Conservation (phyloP, 2,888 invertebrate genomes). For the Syritta pipiens region DNA sequence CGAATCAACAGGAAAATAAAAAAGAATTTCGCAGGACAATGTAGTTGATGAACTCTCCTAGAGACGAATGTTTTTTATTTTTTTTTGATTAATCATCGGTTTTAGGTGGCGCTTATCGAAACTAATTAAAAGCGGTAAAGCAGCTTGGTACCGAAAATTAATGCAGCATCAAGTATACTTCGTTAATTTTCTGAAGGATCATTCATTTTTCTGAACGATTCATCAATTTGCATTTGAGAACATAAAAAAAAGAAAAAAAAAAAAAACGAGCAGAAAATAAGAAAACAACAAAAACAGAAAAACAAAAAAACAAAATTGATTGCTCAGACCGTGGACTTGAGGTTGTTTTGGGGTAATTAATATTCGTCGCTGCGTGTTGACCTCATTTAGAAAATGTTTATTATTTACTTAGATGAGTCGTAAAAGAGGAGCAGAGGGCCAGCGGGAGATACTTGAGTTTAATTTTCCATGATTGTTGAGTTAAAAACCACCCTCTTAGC, state of each 20-base stretch:
- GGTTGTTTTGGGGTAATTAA: slow-evolving; percentile 25
- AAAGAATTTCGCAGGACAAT: not conserved
- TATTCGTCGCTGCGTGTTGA: slow-evolving; percentile 2
- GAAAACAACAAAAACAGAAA: not conserved
- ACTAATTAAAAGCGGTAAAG: slow-evolving; percentile 8
- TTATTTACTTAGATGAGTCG: not conserved
- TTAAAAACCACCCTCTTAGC: too few species aligned
- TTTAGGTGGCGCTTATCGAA: slow-evolving; percentile 1
- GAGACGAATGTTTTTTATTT: not conserved
- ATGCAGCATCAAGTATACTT: slow-evolving; percentile 20
- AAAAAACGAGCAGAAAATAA: too few species aligned
- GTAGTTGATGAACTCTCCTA: not conserved
- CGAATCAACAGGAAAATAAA: slow-evolving; percentile 27
- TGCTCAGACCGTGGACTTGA: not conserved
- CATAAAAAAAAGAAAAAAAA: not conserved
- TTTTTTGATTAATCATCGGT: slow-evolving; percentile 13
- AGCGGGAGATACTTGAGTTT: too few species aligned
- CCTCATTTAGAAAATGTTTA: not conserved
- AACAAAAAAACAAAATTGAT: not conserved
- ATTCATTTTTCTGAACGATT: slow-evolving; percentile 12
- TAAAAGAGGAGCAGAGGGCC: not conserved
- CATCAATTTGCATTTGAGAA: slow-evolving; percentile 19
- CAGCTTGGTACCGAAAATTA: slow-evolving; percentile 24
- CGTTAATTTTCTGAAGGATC: slow-evolving; percentile 20
- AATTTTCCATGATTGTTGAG: too few species aligned